Evolutionary conservation across 2,797 vertebrate genomes (phyloP), one percentile per base, ranked within the genome.

Genomic region (Falco peregrinus): DNA sequence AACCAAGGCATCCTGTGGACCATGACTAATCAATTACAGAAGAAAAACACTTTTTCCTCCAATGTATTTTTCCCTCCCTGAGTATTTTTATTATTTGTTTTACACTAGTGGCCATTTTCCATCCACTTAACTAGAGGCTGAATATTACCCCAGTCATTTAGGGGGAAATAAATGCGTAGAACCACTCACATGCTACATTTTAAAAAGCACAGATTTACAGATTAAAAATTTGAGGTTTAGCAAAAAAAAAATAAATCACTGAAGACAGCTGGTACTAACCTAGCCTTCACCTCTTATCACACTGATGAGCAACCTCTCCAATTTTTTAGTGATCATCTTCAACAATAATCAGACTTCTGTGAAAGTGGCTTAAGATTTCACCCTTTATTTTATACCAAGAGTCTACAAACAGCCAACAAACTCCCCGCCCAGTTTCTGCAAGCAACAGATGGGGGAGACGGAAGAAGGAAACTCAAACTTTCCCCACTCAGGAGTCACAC

Each of bases 371-470:
- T 31, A 26, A 78, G 35, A 56, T 13, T 84, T 68, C 4, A 0
- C 5, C 26, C n/a, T 71, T 67, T 39, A 53, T 61, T 87, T 87
- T 63, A 84, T 14, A 89, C 17, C 39, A 74, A 33, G 26, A 70
- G 26, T 29, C 41, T 31, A 37, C 11, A 64, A 68, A 18, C 0
- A 69, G 12, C 22, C 24, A 73, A 29, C 9, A 31, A 73, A 87
- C 39, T 14, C 6, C 0, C 6, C 0, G 0, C 1, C 7, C 20
- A 65, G 5, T n/a, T 71, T 75, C 11, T 59, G 54, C 25, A 33
- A 31, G 0, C 90, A 21, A 59, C 11, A 71, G 25, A 47, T 19
- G 16, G 26, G 39, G 39, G 39, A 39, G 39, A 39, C 39, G 39
- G 39, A 73, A 76, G 10, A 77, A 73, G 35, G 29, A 75, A 95